These are phyloP conservation scores for Pseudococcus longispinus DNA, from an alignment of 2,888 invertebrate species.

Conservation along the genomic window DNA sequence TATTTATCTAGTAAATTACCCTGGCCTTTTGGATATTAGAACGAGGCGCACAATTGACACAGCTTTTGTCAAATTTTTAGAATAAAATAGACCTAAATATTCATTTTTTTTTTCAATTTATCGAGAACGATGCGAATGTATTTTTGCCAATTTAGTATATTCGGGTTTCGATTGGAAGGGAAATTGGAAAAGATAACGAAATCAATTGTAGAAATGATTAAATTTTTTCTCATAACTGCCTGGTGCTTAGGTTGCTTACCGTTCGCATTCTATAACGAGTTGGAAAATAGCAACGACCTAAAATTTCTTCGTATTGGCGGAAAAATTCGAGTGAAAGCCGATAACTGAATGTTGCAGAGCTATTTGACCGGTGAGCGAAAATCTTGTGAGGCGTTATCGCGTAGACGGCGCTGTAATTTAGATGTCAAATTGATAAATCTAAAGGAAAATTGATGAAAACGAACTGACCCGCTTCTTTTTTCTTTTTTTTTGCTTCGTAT, in stretches of 20 bases:
- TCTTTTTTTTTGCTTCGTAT: not conserved
- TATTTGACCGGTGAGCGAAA: not conserved
- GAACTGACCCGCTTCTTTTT: constrained; percentile 1
- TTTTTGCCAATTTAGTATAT: not conserved
- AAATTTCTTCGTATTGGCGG: not conserved
- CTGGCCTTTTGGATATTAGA: not conserved
- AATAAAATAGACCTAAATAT: not conserved
- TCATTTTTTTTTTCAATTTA: not conserved
- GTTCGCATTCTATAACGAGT: not conserved
- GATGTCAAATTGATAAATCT: constrained; percentile 32
- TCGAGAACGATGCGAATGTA: not conserved
- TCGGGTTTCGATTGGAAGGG: not conserved
- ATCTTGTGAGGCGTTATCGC: not conserved
- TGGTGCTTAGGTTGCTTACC: not conserved
- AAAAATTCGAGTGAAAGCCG: not conserved
- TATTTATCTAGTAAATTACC: not conserved
- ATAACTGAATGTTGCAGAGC: not conserved
- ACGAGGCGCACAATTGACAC: not conserved
- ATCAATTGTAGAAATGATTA: not conserved
- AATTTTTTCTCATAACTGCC: not conserved
- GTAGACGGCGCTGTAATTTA: constrained; percentile 23
- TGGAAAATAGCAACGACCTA: not conserved
- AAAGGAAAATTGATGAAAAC: constrained; percentile 19
- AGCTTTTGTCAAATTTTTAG: not conserved
- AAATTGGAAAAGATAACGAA: not conserved